Evolutionary conservation across 2,888 invertebrate genomes (phyloP).

Genomic region (Ornithoptera priamus): DNA sequence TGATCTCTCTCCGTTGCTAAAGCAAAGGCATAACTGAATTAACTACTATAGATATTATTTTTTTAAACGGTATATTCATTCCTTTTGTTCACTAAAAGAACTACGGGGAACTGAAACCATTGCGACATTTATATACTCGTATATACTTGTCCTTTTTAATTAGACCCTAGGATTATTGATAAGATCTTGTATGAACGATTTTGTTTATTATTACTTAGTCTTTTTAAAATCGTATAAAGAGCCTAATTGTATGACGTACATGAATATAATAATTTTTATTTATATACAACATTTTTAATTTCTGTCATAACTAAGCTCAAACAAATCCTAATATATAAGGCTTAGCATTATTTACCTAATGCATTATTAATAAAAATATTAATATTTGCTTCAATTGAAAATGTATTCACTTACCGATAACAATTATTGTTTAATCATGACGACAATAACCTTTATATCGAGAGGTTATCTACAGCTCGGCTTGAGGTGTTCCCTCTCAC

Average conservation of each 20-base stretch:
- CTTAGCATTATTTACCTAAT: not conserved
- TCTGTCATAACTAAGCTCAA: too few species aligned
- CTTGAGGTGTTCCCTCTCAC: constrained; percentile 43
- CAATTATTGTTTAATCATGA: constrained; percentile 36
- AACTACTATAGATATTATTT: too few species aligned
- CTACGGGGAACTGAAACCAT: not conserved
- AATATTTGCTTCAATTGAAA: not conserved
- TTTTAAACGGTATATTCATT: not conserved
- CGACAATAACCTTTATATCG: constrained; percentile 53
- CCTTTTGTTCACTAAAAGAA: not conserved
- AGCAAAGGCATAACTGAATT: too few species aligned
- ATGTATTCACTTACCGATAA: constrained; percentile 26
- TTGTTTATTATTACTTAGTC: not conserved
- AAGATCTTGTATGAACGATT: not conserved
- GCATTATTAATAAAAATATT: not conserved
- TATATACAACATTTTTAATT: too few species aligned
- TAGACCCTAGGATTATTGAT: too few species aligned
- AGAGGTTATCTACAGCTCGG: constrained; percentile 47
- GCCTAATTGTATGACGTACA: too few species aligned
- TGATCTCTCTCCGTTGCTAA: too few species aligned
- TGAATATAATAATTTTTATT: too few species aligned
- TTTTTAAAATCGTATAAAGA: too few species aligned
- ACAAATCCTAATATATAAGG: not conserved
- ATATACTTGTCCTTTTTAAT: too few species aligned
- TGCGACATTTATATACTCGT: too few species aligned